These are phyloP conservation scores for Polietes domitor DNA, from an alignment of 2,888 invertebrate genomes.

Conservation along the genomic window DNA sequence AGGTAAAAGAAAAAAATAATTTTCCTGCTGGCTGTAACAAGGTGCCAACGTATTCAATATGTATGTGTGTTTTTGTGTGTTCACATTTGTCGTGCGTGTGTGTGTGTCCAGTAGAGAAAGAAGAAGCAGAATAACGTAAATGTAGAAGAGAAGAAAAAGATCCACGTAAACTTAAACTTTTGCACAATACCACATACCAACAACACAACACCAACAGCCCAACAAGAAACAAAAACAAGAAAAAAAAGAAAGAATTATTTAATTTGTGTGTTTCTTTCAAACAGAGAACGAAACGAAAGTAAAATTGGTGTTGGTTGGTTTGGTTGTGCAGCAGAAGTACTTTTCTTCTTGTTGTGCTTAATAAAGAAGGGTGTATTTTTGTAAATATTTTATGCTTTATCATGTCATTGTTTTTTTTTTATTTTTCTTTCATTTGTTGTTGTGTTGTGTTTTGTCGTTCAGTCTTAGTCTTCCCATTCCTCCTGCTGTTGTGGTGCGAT, in stretches of 20 bases:
- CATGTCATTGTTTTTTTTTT: not conserved
- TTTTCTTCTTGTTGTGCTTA: slow-evolving; percentile 37
- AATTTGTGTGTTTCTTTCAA: slow-evolving; percentile 25
- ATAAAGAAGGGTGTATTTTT: slow-evolving; percentile 2
- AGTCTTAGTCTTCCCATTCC: not conserved
- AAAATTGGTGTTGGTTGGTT: slow-evolving; percentile 42
- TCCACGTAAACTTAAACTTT: slow-evolving; percentile 79
- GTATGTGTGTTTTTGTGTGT: slow-evolving; percentile 13
- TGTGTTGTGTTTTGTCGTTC: not conserved
- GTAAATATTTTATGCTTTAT: slow-evolving; percentile 19
- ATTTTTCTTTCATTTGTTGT: not conserved
- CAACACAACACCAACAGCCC: not conserved
- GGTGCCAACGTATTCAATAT: slow-evolving; percentile 62
- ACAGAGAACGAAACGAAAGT: not conserved
- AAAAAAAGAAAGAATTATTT: slow-evolving; percentile 7
- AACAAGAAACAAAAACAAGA: slow-evolving; percentile 19
- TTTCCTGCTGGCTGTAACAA: slow-evolving; percentile 53
- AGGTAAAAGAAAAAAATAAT: slow-evolving; percentile 42
- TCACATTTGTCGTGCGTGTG: slow-evolving; percentile 20
- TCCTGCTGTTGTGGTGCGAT: not conserved
- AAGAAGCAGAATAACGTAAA: slow-evolving; percentile 41
- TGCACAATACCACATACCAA: slow-evolving; percentile 42
- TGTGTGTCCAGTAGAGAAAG: slow-evolving; percentile 16
- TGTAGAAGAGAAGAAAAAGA: slow-evolving; percentile 57
- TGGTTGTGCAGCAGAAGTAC: not conserved